These are phyloP conservation scores for Sarcophilus harrisii DNA, from an alignment of 2,797 vertebrate genomes.

Conservation along the genomic window DNA sequence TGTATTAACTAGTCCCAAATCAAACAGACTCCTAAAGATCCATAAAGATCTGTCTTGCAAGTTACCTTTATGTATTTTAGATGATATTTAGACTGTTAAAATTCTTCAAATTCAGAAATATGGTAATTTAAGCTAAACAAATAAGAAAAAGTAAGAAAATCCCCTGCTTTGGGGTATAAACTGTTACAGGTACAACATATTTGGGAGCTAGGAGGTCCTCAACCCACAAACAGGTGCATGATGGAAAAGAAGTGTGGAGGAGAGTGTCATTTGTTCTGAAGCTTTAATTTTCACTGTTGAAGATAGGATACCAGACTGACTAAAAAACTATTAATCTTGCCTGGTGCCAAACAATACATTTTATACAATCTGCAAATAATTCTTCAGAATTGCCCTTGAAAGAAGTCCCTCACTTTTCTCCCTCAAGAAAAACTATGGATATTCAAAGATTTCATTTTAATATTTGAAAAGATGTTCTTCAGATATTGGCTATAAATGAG, in stretches of 20 bases:
- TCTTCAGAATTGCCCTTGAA: constrained; percentile 48
- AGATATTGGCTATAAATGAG: constrained; percentile 29
- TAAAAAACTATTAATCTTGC: constrained; percentile 19
- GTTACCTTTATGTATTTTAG: constrained; percentile 61
- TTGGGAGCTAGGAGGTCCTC: constrained; percentile 16
- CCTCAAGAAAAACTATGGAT: constrained; percentile 32
- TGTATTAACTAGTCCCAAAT: constrained; percentile 56
- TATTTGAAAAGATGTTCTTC: background rate
- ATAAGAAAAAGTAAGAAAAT: constrained; percentile 63
- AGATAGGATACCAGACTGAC: constrained; percentile 30
- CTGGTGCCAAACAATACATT: constrained; percentile 54
- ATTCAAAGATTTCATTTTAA: background rate
- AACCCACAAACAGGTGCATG: background rate
- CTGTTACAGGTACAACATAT: constrained; percentile 55
- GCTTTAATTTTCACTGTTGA: constrained; percentile 47
- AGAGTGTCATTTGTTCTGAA: constrained; percentile 25
- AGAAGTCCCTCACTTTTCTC: constrained; percentile 37
- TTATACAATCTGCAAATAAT: constrained; percentile 61
- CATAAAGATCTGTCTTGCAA: constrained; percentile 64
- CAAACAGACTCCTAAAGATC: constrained; percentile 58
- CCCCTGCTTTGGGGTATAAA: constrained; percentile 27
- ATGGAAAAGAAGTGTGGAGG: constrained; percentile 30
- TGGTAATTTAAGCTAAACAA: constrained; percentile 58
- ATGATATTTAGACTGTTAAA: constrained; percentile 62
- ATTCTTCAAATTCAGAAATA: constrained; percentile 56